Conservation (phyloP, 2,888 invertebrate species). For the Adineta ricciae region DNA sequence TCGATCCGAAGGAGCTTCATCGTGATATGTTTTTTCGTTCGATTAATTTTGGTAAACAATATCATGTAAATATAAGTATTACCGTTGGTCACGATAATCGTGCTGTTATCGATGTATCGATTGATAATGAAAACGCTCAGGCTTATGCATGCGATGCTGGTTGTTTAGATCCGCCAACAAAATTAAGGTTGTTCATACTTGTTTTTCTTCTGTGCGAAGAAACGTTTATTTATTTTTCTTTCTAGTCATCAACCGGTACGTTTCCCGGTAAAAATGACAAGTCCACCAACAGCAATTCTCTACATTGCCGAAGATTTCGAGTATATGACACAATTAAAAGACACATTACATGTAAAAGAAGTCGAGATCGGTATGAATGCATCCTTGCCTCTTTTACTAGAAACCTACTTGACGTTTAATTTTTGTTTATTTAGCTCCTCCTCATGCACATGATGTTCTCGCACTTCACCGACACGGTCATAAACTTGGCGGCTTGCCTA, state of each 20-base stretch:
- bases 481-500: constrained; percentile 75
- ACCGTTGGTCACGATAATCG: constrained; percentile 61
- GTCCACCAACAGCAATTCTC: constrained; percentile 76
- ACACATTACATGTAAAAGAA: constrained; percentile 68
- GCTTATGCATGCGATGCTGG: constrained; percentile 87
- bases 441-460: constrained; percentile 78
- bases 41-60: constrained; percentile 59
- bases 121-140: constrained; percentile 65
- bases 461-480: constrained; percentile 81
- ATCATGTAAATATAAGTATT: constrained; percentile 74
- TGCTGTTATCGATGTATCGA: constrained; percentile 45
- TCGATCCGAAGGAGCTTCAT: constrained; percentile 79
- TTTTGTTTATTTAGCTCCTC: constrained; percentile 59
- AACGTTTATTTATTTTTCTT: too few species aligned
- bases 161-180: constrained; percentile 71
- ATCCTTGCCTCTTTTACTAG: background rate
- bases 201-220: background rate
- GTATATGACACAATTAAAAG: constrained; percentile 78
- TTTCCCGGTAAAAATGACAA: constrained; percentile 79
- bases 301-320: constrained; percentile 78
- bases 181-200: constrained; percentile 42
- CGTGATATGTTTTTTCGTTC: constrained; percentile 62
- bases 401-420: background rate
- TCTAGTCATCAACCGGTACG: constrained; percentile 58
- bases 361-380: constrained; percentile 56